phyloP scores from a whole-genome alignment of 1,140 invertebrate genomes.

The Sinonovacula constricta region DNA sequence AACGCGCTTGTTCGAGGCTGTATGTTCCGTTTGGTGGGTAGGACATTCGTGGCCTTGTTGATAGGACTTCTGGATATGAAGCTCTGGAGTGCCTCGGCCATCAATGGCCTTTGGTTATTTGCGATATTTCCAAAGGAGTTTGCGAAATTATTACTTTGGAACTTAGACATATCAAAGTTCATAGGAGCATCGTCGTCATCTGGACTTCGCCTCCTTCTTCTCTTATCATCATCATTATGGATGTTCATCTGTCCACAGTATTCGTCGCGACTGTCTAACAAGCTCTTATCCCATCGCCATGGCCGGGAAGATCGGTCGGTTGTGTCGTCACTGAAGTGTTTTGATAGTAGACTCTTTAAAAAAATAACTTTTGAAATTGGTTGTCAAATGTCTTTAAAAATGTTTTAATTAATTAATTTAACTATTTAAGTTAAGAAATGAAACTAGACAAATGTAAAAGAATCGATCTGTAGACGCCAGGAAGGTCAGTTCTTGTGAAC shows the following conservation, averaged over 20 bases:
- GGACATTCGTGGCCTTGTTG: neutral
- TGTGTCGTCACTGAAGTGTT: slow-evolving; percentile 3
- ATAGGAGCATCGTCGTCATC: slow-evolving; percentile 13
- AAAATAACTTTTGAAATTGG: too few species aligned
- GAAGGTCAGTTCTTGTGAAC: too few species aligned
- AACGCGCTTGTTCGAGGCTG: slow-evolving; percentile 33
- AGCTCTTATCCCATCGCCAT: slow-evolving; percentile 25
- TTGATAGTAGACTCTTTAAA: too few species aligned
- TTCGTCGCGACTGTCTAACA: neutral
- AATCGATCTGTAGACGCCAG: too few species aligned
- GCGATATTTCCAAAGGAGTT: neutral
- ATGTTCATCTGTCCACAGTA: slow-evolving; percentile 30
- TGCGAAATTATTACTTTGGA: neutral
- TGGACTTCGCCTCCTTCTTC: neutral
- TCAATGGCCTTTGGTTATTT: neutral
- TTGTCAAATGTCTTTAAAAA: too few species aligned
- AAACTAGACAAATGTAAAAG: too few species aligned
- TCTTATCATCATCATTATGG: slow-evolving; percentile 19
- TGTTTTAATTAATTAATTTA: too few species aligned
- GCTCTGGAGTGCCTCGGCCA: neutral
- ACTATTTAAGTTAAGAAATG: too few species aligned
- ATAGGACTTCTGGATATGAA: neutral
- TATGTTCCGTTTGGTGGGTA: neutral
- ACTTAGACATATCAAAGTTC: neutral
- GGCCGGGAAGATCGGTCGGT: neutral